Percentiles rank a stretch among this genome's conserved stretches.
Conservation (phyloP, 2,888 invertebrate genomes). For the Noctua comes region DNA sequence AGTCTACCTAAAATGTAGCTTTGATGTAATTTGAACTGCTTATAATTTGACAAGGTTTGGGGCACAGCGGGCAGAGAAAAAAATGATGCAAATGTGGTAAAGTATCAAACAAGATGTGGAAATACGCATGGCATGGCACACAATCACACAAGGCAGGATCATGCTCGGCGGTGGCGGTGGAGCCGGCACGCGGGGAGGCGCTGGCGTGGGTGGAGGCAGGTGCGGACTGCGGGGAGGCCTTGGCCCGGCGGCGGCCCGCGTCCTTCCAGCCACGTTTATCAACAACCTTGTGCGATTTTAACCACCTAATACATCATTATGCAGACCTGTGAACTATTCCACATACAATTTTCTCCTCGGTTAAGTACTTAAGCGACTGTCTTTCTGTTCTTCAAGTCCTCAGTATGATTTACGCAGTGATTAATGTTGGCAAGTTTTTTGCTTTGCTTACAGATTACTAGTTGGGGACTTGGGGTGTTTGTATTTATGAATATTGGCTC, state of each 20-base stretch:
- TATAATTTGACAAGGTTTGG: conserved; percentile 27
- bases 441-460: background rate
- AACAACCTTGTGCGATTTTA: conserved; percentile 81
- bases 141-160: conserved; percentile 46
- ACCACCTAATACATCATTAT: conserved; percentile 61
- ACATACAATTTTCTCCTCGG: conserved; percentile 9
- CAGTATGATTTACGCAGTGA: background rate
- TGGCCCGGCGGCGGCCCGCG: conserved; percentile 82
- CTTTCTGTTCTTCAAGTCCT: background rate
- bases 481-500: conserved; percentile 9
- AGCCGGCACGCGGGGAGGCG: conserved; percentile 54
- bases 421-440: background rate
- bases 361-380: background rate
- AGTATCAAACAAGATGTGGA: conserved; percentile 20
- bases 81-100: conserved; percentile 27
- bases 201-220: conserved; percentile 73
- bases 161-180: conserved; percentile 34
- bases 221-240: conserved; percentile 75
- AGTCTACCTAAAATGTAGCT: conserved; percentile 44
- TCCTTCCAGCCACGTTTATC: conserved; percentile 81
- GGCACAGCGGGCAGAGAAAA: conserved; percentile 16
- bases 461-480: background rate
- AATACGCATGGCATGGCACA: conserved; percentile 48
- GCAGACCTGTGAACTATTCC: conserved; percentile 43
- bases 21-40: conserved; percentile 39